Evolutionary conservation across 2,888 invertebrate genomes (phyloP), one percentile per base, ranked within the genome.

Genomic region (Rhingia campestris): DNA sequence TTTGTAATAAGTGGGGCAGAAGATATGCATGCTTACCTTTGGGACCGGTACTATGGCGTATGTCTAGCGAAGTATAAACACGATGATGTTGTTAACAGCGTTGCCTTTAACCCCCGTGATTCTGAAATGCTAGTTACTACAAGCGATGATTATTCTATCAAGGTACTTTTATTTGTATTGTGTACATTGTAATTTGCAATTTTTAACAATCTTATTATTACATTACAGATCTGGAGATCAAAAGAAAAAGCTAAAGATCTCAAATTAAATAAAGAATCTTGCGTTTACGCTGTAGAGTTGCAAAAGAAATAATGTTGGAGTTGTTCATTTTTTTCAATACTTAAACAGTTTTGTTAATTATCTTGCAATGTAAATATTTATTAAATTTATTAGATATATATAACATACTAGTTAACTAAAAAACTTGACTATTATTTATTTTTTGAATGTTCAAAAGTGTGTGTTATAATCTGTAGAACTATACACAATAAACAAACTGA

Each of bases 11-110:
- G 96, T 91, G 97, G 97, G 7, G 96, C 96, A 35, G 96, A 97
- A 91, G 96, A 96, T 89, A 94, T 94, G 88, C 95, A 95, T 88
- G 96, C 96, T 2, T 96, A 96, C 89, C 90, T 97, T 14, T 97
- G 97, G 97, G 97, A 97, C 89, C 92, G 96, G 64, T 96, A 96
- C 89, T 97, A 96, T 89, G 96, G 96, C 4, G 93, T 95, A 4
- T 95, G 95, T 88, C 91, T 97, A 80, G 94, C 94, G 0, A 95
- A 95, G 88, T 95, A 95, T 87, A 95, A 95, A 3, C 97, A 97
- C 89, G 91, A 91, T 0, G 96, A 96, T 90, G 96, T 96, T 6
- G 97, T 97, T 0, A 97, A 96, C 91, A 95, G 95, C 22, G 96
- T 97, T 1, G 96, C 97, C 3, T 96, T 97, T 89, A 96, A 96